Conservation (phyloP, 2,113 vertebrate genomes). For the Hoplias malabaricus region DNA sequence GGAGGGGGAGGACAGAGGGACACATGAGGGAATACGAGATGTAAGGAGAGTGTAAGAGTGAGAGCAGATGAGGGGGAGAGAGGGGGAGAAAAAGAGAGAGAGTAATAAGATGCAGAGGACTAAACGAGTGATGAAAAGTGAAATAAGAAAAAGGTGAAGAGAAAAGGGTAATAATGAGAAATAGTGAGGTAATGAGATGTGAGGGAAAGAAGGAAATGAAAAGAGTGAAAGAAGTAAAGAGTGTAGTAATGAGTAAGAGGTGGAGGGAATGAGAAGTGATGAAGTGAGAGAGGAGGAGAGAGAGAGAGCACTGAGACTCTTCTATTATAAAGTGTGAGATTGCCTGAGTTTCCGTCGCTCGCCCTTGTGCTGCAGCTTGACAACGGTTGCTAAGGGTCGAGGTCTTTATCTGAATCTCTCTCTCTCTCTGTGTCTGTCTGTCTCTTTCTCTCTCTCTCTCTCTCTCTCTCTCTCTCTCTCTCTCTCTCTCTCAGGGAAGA, state of each 20-base stretch:
- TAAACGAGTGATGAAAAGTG: neutral
- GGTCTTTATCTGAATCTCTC: neutral
- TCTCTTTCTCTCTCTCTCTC: no score
- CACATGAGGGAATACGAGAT: no score
- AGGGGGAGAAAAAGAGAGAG: neutral
- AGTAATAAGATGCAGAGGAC: neutral
- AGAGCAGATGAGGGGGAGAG: no score
- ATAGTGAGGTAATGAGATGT: neutral
- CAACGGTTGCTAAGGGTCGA: neutral
- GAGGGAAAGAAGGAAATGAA: neutral
- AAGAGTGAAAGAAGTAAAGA: neutral
- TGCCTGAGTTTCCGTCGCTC: neutral
- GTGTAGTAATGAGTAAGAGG: no score
- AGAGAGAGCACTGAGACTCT: neutral
- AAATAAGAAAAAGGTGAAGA: neutral
- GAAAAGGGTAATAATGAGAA: no score
- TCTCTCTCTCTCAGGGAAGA: no score
- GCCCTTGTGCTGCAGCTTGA: neutral
- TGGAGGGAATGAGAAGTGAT: neutral
- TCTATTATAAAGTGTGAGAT: neutral
- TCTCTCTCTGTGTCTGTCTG: no score
- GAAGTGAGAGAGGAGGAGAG: neutral
- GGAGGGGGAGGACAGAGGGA: no score
- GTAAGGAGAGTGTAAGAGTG: no score
- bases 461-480: no score